These are phyloP conservation scores for Anoplopoma fimbria DNA, from an alignment of 2,113 vertebrate species.

Conservation along the genomic window DNA sequence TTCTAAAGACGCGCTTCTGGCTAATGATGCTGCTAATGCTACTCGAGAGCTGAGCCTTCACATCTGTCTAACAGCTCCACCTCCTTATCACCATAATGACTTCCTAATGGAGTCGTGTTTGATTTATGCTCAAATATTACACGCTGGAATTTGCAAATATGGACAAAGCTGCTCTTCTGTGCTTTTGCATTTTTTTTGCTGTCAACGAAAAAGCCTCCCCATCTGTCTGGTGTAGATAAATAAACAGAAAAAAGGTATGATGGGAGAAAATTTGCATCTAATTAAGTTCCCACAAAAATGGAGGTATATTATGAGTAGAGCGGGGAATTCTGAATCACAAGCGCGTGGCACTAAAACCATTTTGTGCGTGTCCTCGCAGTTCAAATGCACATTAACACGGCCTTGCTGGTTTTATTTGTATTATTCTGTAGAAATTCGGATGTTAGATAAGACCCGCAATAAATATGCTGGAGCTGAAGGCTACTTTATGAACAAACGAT, in stretches of 20 bases:
- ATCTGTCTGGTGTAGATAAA: slow-evolving; percentile 39
- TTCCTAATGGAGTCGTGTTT: slow-evolving; percentile 57
- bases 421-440: background rate
- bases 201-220: slow-evolving; percentile 38
- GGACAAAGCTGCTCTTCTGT: slow-evolving; percentile 30
- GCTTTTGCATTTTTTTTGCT: slow-evolving; percentile 38
- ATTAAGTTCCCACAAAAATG: slow-evolving; percentile 22
- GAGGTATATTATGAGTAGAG: background rate
- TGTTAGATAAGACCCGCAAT: background rate
- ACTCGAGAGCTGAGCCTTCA: slow-evolving; percentile 13
- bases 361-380: background rate
- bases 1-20: slow-evolving; percentile 25
- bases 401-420: background rate
- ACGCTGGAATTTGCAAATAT: slow-evolving; percentile 26
- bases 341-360: background rate
- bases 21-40: slow-evolving; percentile 45
- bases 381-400: background rate
- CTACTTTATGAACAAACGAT: background rate
- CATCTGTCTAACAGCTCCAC: slow-evolving; percentile 43
- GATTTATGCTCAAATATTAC: slow-evolving; percentile 59
- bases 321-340: background rate
- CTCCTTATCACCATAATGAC: slow-evolving; percentile 55
- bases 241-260: slow-evolving; percentile 20
- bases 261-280: slow-evolving; percentile 42
- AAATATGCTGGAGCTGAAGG: background rate